These are phyloP conservation scores for Melipona bicolor DNA, from an alignment of 2,888 invertebrate species.

Conservation along the genomic window DNA sequence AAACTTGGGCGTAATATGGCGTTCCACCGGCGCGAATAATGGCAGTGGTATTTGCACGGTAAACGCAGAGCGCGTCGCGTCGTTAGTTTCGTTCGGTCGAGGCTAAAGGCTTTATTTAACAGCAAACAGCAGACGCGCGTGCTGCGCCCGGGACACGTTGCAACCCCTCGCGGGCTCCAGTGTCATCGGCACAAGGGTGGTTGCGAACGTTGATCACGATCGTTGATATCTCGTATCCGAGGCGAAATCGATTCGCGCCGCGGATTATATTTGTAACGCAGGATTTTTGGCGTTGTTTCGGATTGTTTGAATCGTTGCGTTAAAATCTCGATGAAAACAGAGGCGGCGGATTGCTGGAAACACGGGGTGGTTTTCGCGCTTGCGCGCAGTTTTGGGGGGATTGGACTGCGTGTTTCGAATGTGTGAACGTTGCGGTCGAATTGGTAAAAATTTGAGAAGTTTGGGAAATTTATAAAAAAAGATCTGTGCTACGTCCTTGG, in stretches of 20 bases:
- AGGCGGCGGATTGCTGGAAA: not conserved
- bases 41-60: conserved; percentile 63
- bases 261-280: conserved; percentile 10
- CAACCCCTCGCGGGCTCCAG: conserved; percentile 9
- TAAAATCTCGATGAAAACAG: not conserved
- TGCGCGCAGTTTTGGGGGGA: not conserved
- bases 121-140: conserved; percentile 63
- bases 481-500: too few species aligned
- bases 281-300: not conserved
- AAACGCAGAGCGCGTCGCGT: conserved; percentile 59
- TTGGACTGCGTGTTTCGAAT: not conserved
- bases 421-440: not conserved
- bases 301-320: not conserved
- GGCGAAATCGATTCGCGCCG: not conserved
- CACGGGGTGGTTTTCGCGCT: not conserved
- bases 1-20: conserved; percentile 61
- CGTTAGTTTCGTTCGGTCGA: conserved; percentile 59
- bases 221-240: not conserved
- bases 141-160: conserved; percentile 33
- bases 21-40: conserved; percentile 44
- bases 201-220: not conserved
- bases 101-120: conserved; percentile 71
- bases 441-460: not conserved
- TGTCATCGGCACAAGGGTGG: not conserved
- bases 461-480: not conserved